Conservation (phyloP, 2,113 vertebrate genomes). For the Eulemur macaco region DNA sequence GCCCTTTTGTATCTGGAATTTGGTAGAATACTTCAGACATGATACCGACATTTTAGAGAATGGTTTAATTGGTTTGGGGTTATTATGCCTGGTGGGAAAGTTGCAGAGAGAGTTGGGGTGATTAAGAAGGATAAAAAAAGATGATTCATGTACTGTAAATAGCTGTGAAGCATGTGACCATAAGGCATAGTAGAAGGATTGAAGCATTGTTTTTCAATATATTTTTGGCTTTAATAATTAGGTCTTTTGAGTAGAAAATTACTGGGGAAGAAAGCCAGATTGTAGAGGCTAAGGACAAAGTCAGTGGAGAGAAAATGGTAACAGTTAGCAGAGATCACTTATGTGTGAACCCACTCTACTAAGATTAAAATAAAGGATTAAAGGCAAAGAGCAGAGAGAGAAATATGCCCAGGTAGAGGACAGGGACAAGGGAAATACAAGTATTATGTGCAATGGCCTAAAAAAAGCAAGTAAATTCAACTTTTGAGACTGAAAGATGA, state of each 20-base stretch:
- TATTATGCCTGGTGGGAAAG: neutral
- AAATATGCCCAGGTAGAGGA: neutral
- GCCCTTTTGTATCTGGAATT: neutral
- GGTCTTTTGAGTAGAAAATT: constrained; percentile 74
- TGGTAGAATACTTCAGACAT: neutral
- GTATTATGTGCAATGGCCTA: neutral
- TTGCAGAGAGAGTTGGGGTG: neutral
- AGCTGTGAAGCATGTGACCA: constrained; percentile 62
- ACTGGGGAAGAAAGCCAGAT: constrained; percentile 59
- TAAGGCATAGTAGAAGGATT: constrained; percentile 36
- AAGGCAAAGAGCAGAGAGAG: neutral
- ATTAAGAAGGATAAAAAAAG: neutral
- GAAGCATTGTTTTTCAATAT: constrained; percentile 67
- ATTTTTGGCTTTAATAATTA: constrained; percentile 78
- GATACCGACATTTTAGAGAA: constrained; percentile 2
- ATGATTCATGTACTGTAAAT: constrained; percentile 71
- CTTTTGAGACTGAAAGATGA: neutral
- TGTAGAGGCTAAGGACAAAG: constrained; percentile 50
- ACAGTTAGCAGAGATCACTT: constrained; percentile 43
- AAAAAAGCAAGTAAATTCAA: neutral
- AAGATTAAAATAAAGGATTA: constrained; percentile 12
- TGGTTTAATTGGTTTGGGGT: neutral
- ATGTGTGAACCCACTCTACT: neutral
- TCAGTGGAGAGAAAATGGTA: constrained; percentile 30
- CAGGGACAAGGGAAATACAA: neutral